Percentiles rank a stretch among this genome's conserved stretches.
phyloP scores from a whole-genome alignment of 2,888 invertebrate species.

The Ichneumon xanthorius region DNA sequence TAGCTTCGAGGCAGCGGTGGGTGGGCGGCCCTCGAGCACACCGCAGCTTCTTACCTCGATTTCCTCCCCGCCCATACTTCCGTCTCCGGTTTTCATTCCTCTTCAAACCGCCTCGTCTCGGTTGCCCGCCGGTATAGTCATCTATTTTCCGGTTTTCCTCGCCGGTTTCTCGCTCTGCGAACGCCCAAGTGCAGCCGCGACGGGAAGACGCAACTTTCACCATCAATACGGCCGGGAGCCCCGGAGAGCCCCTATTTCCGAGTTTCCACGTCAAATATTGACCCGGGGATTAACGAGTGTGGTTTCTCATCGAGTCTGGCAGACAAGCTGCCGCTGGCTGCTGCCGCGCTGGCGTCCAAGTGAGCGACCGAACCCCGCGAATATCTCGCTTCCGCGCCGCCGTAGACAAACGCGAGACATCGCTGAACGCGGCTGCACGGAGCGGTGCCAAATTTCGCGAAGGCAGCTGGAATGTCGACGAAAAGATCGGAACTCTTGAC shows the following conservation, averaged over 20 bases:
- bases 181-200: neutral
- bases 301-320: conserved; percentile 61
- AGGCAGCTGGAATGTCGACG: conserved; percentile 36
- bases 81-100: conserved; percentile 24
- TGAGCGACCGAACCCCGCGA: neutral
- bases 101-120: conserved; percentile 16
- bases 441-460: conserved; percentile 58
- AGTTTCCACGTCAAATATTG: conserved; percentile 66
- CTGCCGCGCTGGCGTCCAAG: conserved; percentile 28
- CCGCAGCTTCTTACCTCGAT: conserved; percentile 50
- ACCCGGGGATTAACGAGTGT: conserved; percentile 64
- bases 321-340: conserved; percentile 53
- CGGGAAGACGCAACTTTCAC: conserved; percentile 56
- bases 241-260: conserved; percentile 50
- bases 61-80: conserved; percentile 52
- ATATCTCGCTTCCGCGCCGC: conserved; percentile 39
- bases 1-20: conserved; percentile 7
- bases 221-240: conserved; percentile 41
- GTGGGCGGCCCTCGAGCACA: conserved; percentile 12
- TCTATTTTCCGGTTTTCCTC: conserved; percentile 17
- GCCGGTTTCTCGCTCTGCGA: conserved; percentile 13
- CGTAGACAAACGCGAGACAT: conserved; percentile 19
- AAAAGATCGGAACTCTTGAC: neutral
- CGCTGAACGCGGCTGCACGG: conserved; percentile 53
- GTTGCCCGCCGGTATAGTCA: conserved; percentile 17